These are phyloP conservation scores for Sorex araneus DNA, from an alignment of 2,113 vertebrate genomes.

Conservation along the genomic window DNA sequence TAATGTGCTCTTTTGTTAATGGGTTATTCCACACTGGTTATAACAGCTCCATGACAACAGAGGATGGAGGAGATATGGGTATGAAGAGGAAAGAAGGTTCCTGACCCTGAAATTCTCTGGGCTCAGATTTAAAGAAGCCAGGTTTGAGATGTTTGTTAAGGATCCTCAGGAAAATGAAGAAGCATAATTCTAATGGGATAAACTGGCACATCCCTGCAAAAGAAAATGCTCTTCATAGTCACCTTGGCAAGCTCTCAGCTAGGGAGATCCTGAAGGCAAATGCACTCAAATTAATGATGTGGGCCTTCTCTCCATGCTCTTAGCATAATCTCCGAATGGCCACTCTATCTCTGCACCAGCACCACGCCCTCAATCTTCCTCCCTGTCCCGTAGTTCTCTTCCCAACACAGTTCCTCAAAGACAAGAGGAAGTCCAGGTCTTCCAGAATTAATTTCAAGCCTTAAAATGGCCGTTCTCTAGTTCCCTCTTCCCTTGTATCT, in stretches of 20 bases:
- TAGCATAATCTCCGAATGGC: background rate
- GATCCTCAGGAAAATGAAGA: background rate
- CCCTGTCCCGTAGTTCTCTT: background rate
- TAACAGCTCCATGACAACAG: background rate
- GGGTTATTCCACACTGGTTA: background rate
- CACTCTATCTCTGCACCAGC: background rate
- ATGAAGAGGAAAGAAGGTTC: background rate
- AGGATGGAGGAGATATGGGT: background rate
- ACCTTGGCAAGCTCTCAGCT: background rate
- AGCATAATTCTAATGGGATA: background rate
- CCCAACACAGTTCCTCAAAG: background rate
- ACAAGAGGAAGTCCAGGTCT: background rate
- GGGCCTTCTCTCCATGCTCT: background rate
- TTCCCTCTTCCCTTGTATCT: background rate
- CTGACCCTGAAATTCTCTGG: background rate
- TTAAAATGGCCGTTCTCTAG: background rate
- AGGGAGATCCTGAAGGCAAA: slow-evolving; percentile 5
- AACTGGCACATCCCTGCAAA: background rate
- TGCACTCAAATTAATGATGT: background rate
- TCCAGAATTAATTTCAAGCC: background rate
- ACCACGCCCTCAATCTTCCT: fast-evolving
- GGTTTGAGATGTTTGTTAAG: slow-evolving; percentile 22
- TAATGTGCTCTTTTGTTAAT: slow-evolving; percentile 34
- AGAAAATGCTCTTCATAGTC: background rate
- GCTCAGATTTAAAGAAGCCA: slow-evolving; percentile 34